phyloP scores from a whole-genome alignment of 2,113 vertebrate species.

The Elachura formosa region DNA sequence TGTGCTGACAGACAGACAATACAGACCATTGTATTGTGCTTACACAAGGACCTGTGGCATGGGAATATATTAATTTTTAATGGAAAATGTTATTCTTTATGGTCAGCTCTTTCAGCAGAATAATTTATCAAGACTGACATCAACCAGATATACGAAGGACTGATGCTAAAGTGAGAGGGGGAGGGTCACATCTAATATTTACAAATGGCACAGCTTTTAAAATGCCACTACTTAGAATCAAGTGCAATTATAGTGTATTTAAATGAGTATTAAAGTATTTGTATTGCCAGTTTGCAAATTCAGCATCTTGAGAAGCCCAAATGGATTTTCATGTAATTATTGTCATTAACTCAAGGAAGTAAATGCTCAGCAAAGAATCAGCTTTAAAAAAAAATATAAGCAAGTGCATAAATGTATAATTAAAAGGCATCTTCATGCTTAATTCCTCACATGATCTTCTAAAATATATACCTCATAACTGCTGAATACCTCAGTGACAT shows the following conservation, averaged over 20 bases:
- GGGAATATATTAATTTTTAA: conserved; percentile 43
- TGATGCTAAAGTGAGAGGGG: not conserved
- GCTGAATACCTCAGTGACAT: not conserved
- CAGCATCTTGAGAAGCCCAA: conserved; percentile 6
- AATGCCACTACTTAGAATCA: not conserved
- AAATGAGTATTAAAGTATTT: conserved; percentile 43
- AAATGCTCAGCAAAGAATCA: conserved; percentile 9
- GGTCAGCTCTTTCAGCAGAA: conserved; percentile 17
- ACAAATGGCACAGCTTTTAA: not conserved
- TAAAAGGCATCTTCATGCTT: not conserved
- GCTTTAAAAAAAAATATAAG: not conserved
- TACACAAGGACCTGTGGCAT: not conserved
- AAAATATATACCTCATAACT: not conserved
- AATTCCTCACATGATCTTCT: not conserved
- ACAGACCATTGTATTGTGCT: not conserved
- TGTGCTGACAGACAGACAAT: conserved; percentile 19
- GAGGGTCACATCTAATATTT: not conserved
- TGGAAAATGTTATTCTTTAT: conserved; percentile 24
- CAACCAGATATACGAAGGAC: not conserved
- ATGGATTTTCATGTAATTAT: conserved; percentile 53
- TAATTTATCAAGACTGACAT: conserved; percentile 28
- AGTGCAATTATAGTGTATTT: conserved; percentile 41
- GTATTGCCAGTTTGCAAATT: conserved; percentile 45
- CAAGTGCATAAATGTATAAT: not conserved
- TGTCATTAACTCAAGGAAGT: conserved; percentile 26